These are phyloP conservation scores for Neosilurus mollespiculum DNA, from an alignment of 2,797 vertebrate species.

Conservation along the genomic window DNA sequence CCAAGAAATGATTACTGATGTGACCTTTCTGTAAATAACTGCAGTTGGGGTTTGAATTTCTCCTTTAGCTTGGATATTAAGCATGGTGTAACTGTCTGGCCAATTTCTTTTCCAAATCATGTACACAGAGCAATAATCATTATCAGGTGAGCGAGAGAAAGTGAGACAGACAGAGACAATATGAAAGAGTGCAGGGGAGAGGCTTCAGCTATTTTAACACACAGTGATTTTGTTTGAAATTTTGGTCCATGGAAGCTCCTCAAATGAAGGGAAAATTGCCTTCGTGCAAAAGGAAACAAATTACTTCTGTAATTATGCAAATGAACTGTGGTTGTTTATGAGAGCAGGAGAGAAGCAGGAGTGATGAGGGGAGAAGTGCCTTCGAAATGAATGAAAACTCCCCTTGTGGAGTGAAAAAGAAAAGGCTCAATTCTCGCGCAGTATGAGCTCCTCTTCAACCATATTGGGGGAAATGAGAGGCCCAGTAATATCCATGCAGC, in stretches of 20 bases:
- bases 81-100: neutral
- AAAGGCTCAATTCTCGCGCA: constrained; percentile 39
- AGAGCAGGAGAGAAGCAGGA: constrained; percentile 63
- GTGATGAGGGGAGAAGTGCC: constrained; percentile 62
- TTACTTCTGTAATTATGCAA: constrained; percentile 79
- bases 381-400: constrained; percentile 42
- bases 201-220: constrained; percentile 61
- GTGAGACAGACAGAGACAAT: constrained; percentile 17
- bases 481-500: constrained; percentile 31
- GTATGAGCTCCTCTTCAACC: constrained; percentile 40
- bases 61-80: constrained; percentile 8
- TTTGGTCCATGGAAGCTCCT: constrained; percentile 68
- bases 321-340: constrained; percentile 73
- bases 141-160: constrained; percentile 10
- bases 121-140: constrained; percentile 28
- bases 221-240: constrained; percentile 65
- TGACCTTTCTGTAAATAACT: constrained; percentile 31
- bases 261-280: constrained; percentile 69
- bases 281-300: constrained; percentile 71
- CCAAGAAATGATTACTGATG: neutral
- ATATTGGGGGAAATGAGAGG: constrained; percentile 17
- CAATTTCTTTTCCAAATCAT: constrained; percentile 27
- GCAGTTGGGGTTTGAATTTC: constrained; percentile 16
- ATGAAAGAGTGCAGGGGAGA: constrained; percentile 11
- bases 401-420: constrained; percentile 27